phyloP scores from a whole-genome alignment of 2,888 invertebrate species.

The Nomada lathburiana region DNA sequence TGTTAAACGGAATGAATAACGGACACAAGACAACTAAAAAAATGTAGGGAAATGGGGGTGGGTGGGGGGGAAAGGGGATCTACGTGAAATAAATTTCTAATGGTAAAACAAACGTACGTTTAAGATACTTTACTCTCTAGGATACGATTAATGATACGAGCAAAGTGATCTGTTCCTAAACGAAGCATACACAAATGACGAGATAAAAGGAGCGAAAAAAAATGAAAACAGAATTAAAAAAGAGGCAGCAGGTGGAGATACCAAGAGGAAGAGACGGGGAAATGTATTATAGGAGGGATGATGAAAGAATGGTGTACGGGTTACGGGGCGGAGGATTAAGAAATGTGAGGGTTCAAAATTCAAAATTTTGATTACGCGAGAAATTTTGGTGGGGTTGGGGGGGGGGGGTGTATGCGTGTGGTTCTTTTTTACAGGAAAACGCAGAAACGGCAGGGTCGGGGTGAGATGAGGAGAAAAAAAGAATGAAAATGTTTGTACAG shows the following conservation, averaged over 20 bases:
- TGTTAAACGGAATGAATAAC: background rate
- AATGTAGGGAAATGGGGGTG: background rate
- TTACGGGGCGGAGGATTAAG: background rate
- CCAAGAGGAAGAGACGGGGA: background rate
- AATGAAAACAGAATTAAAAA: background rate
- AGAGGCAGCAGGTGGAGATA: too few species aligned
- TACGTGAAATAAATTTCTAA: constrained; percentile 71
- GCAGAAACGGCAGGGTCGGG: constrained; percentile 55
- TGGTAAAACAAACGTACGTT: constrained; percentile 73
- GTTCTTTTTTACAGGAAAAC: constrained; percentile 79
- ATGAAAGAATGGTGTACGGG: constrained; percentile 31
- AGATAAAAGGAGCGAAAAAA: background rate
- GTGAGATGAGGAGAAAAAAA: constrained; percentile 70
- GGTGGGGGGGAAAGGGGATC: background rate
- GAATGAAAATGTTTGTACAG: constrained; percentile 82
- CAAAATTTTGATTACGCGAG: constrained; percentile 80
- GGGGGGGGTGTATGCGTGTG: constrained; percentile 70
- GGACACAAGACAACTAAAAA: background rate
- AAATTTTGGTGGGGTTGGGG: background rate
- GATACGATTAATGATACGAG: constrained; percentile 72
- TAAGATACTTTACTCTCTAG: constrained; percentile 77
- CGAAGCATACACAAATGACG: constrained; percentile 39
- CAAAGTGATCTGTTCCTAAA: constrained; percentile 81
- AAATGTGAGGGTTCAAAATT: constrained; percentile 80
- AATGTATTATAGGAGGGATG: constrained; percentile 61